A percentile compares a stretch with the other conserved stretches of the same genome.
Evolutionary conservation across 1,140 invertebrate species (phyloP).

Genomic region (Elysia chlorotica): DNA sequence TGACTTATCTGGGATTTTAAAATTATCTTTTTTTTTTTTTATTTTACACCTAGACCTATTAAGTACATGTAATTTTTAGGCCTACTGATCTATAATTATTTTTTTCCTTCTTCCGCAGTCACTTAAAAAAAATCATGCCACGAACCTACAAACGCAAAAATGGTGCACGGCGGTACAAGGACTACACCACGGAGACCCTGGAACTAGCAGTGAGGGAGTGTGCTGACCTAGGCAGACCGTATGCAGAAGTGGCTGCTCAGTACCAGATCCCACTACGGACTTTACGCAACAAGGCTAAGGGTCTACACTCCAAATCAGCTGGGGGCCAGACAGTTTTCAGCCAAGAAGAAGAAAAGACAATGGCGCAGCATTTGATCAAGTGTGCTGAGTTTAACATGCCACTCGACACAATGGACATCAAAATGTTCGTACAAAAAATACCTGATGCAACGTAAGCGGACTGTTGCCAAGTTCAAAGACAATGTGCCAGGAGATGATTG

Average conservation of each 20-base stretch:
- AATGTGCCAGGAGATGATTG: slow-evolving; percentile 11
- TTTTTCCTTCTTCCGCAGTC: too few species aligned
- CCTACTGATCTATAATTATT: too few species aligned
- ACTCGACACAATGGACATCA: not conserved
- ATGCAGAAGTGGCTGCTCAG: not conserved
- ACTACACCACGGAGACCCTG: too few species aligned
- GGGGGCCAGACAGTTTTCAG: slow-evolving; percentile 20
- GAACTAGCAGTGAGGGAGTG: too few species aligned
- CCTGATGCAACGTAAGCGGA: not conserved
- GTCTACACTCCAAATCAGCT: slow-evolving; percentile 5
- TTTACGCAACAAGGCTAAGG: not conserved
- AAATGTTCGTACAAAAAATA: not conserved
- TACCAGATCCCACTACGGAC: not conserved
- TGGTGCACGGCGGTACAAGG: too few species aligned
- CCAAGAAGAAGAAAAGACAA: slow-evolving; percentile 39
- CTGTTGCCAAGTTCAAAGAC: not conserved
- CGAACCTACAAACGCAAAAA: too few species aligned
- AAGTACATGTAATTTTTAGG: too few species aligned
- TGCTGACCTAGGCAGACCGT: too few species aligned
- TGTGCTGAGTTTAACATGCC: slow-evolving; percentile 4
- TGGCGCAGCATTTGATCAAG: not conserved
- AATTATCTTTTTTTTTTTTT: too few species aligned
- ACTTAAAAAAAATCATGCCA: too few species aligned
- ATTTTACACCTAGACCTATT: too few species aligned
- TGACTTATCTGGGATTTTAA: too few species aligned